phyloP scores from a whole-genome alignment of 2,797 vertebrate genomes.

The Hydrocynus forskahlii region DNA sequence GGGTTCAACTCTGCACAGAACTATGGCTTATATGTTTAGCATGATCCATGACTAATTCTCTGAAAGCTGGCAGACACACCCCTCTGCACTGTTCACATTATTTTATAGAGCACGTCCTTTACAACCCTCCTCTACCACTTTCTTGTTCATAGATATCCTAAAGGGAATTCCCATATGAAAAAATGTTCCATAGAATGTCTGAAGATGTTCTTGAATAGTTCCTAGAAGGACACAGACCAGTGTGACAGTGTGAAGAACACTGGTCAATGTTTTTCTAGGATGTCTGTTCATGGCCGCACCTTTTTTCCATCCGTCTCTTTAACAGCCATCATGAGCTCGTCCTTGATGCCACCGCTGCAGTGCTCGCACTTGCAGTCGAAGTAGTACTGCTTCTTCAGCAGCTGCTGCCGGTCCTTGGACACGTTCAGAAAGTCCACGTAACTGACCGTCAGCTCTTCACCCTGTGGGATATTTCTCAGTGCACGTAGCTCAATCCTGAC shows the following conservation, averaged over 20 bases:
- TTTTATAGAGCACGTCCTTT: background rate
- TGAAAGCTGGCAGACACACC: background rate
- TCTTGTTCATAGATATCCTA: background rate
- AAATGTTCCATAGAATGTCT: too few relatives aligned
- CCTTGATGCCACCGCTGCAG: constrained; percentile 85
- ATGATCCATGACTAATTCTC: background rate
- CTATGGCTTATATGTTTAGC: background rate
- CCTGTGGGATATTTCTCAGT: constrained; percentile 81
- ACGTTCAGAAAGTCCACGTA: constrained; percentile 92
- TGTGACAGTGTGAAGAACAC: background rate
- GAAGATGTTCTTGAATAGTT: background rate
- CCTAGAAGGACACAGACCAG: background rate
- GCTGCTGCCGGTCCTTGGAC: constrained; percentile 82
- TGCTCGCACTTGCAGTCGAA: constrained; percentile 89
- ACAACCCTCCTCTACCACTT: background rate
- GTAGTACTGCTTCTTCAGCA: constrained; percentile 87
- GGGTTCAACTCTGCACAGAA: background rate
- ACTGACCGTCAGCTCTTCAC: constrained; percentile 88
- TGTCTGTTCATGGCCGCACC: constrained; percentile 67
- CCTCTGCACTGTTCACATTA: background rate
- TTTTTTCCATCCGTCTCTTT: constrained; percentile 76
- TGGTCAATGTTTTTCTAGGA: too few relatives aligned
- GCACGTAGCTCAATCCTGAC: constrained; percentile 91
- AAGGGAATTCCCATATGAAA: too few relatives aligned
- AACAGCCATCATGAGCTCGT: constrained; percentile 83